phyloP scores from a whole-genome alignment of 2,888 invertebrate genomes.

The Zhengitettix transpicula region DNA sequence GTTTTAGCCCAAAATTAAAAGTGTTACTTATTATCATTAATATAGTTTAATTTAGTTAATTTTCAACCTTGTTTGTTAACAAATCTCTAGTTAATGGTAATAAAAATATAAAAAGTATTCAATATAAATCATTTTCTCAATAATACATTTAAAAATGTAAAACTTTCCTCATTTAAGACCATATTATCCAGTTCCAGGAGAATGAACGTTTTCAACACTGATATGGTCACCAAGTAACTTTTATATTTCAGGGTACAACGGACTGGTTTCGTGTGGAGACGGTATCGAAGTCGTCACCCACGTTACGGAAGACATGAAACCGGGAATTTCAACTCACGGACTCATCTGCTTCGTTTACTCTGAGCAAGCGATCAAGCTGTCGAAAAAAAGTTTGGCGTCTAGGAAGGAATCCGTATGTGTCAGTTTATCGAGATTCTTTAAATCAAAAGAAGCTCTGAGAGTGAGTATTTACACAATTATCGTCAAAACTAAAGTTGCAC shows the following conservation, averaged over 20 bases:
- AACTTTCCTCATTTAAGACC: too few relatives aligned
- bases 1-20: too few relatives aligned
- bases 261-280: conserved; percentile 11
- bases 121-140: too few relatives aligned
- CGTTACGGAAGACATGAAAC: conserved; percentile 10
- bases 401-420: conserved; percentile 8
- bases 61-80: too few relatives aligned
- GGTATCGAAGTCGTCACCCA: conserved; percentile 10
- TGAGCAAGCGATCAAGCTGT: conserved; percentile 8
- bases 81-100: too few relatives aligned
- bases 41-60: too few relatives aligned
- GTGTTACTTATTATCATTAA: too few relatives aligned
- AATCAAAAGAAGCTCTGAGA: conserved; percentile 9
- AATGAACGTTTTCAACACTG: too few relatives aligned
- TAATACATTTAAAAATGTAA: too few relatives aligned
- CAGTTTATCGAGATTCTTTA: conserved; percentile 9
- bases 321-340: conserved; percentile 5
- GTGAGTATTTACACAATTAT: background rate
- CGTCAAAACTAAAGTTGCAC: background rate
- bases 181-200: too few relatives aligned
- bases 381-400: conserved; percentile 4
- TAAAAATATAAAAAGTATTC: too few relatives aligned
- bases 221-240: background rate
- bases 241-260: conserved; percentile 10
- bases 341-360: conserved; percentile 12